Conservation (phyloP, 2,113 vertebrate genomes). For the Catagonus wagneri region DNA sequence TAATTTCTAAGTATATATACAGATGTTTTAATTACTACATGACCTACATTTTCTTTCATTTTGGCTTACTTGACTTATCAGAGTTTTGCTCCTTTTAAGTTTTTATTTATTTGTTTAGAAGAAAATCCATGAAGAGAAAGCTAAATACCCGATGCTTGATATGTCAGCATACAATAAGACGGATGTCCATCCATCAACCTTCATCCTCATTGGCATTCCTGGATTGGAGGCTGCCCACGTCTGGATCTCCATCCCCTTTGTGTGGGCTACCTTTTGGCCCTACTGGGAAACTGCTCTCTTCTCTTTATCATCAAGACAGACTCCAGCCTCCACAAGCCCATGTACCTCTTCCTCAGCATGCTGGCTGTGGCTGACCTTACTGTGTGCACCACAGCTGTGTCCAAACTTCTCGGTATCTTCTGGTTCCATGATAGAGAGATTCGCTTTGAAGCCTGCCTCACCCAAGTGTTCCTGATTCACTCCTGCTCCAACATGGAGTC, state of each 20-base stretch:
- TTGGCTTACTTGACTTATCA: background rate
- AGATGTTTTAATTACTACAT: background rate
- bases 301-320: constrained; percentile 76
- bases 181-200: background rate
- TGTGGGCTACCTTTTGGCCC: constrained; percentile 58
- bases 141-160: background rate
- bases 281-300: constrained; percentile 75
- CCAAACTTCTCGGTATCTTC: constrained; percentile 74
- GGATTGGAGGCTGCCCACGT: constrained; percentile 53
- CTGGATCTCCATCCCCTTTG: constrained; percentile 74
- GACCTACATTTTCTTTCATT: background rate
- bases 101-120: background rate
- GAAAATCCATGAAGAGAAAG: background rate
- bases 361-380: constrained; percentile 75
- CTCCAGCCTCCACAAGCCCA: constrained; percentile 75
- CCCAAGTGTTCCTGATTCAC: constrained; percentile 75
- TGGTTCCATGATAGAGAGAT: constrained; percentile 69
- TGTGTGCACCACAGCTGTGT: constrained; percentile 62
- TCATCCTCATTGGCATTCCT: constrained; percentile 75
- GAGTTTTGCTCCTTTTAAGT: background rate
- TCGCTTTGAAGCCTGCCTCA: constrained; percentile 55
- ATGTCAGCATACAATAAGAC: constrained; percentile 67
- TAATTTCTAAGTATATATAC: background rate
- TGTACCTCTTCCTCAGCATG: constrained; percentile 81
- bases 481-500: constrained; percentile 78